Base-by-base conservation (phyloP, 1,140 invertebrate genomes). In the Cydia amplana region DNA sequence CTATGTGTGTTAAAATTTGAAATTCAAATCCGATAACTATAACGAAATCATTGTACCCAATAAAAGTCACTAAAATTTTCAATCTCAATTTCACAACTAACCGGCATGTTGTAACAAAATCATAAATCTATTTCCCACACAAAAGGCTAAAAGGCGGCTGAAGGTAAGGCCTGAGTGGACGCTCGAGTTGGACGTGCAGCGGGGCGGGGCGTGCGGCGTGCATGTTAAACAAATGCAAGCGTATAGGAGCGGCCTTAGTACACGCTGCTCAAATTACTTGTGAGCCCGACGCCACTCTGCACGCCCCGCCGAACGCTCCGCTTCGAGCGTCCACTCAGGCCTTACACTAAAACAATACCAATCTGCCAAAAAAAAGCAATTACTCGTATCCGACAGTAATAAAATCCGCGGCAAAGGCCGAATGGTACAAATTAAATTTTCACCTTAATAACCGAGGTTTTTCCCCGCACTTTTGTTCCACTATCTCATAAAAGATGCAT, bases 401-500 rank as follows among this genome's bases (percentile, higher is more conserved):
- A 70, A 70, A 70, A 70, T 70, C 65, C 65, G 72, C 43, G 43
- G 63, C 49, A 36, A 65, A 72, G 64, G 43, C 67, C n/a, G 51
- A 77, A 70, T 28, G 75, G 75, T 72, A 79, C 77, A 84, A 78
- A 80, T 83, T 85, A 76, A 82, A 84, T 85, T 83, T 82, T 51
- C 78, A 78, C 78, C 78, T 82, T 81, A 80, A 84, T 80, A 81
- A 79, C 79, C 80, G 79, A 74, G 75, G 75, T 80, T 80, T 77
- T 81, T 80, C 80, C 78, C 78, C 64, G 74, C 78, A 84, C 78
- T 87, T 90, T 87, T 86, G 83, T 87, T 88, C 82, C 81, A 84
- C 85, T 88, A 87, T 90, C 87, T 87, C 83, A 89, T 89, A 91
- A 91, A 91, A 89, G 87, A 86, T 88, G 84, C 86, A 87, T 86